Percentiles rank a stretch among this genome's conserved stretches.
Evolutionary conservation across 2,888 invertebrate species (phyloP).

Genomic region (Iphiclides podalirius): DNA sequence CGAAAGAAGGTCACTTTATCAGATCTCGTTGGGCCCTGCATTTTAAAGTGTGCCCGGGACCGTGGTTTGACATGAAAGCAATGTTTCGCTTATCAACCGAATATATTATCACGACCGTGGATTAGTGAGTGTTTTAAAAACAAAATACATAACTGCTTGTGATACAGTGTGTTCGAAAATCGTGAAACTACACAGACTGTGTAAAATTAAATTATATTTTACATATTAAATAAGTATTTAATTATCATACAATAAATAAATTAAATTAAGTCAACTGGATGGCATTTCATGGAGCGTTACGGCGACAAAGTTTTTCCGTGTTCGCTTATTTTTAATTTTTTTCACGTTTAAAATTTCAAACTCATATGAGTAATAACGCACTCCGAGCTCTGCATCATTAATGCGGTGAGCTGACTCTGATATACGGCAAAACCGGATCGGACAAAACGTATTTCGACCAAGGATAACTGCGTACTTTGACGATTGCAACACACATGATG

Average conservation of each 20-base stretch:
- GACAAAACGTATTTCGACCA: constrained; percentile 9
- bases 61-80: constrained; percentile 48
- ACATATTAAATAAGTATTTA: no score
- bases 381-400: constrained; percentile 1
- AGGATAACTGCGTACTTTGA: constrained; percentile 6
- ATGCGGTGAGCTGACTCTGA: constrained; percentile 4
- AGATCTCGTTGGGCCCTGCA: constrained; percentile 58
- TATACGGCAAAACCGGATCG: constrained; percentile 8
- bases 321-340: neutral
- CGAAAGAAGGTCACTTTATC: constrained; percentile 56
- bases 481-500: constrained; percentile 6
- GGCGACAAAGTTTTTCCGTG: neutral
- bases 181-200: no score
- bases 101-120: constrained; percentile 18
- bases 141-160: neutral
- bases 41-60: constrained; percentile 52
- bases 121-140: constrained; percentile 12
- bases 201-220: no score
- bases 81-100: constrained; percentile 32
- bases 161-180: neutral
- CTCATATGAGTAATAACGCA: constrained; percentile 5
- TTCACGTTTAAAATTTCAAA: neutral
- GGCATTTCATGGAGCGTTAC: no score
- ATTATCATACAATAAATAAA: no score
- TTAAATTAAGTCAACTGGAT: no score